Evolutionary conservation across 2,888 invertebrate genomes (phyloP).

Genomic region (Adelognathus sp.): DNA sequence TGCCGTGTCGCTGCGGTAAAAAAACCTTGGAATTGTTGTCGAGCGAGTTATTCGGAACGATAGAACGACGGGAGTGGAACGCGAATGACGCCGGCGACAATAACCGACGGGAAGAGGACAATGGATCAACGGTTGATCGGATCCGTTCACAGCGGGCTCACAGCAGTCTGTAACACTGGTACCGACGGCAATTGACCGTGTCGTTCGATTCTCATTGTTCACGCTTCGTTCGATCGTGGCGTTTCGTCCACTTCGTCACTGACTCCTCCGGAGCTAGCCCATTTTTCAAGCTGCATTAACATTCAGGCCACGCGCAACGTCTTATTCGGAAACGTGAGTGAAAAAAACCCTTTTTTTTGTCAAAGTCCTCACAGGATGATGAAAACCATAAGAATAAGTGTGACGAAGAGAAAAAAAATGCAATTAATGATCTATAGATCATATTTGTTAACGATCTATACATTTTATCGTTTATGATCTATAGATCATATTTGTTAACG

Average conservation of each 20-base stretch:
- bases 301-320: too few species aligned
- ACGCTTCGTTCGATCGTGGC: slow-evolving; percentile 58
- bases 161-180: neutral
- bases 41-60: slow-evolving; percentile 17
- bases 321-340: neutral
- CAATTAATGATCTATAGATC: too few species aligned
- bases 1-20: neutral
- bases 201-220: slow-evolving; percentile 66
- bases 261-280: neutral
- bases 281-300: neutral
- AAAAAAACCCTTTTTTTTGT: neutral
- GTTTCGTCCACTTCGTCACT: slow-evolving; percentile 10
- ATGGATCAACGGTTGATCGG: slow-evolving; percentile 70
- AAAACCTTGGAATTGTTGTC: neutral
- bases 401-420: neutral
- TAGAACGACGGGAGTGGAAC: slow-evolving; percentile 13
- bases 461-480: neutral
- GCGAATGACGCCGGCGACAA: slow-evolving; percentile 1
- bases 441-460: too few species aligned
- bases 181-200: slow-evolving; percentile 64
- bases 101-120: slow-evolving; percentile 51
- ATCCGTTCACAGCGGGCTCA: slow-evolving; percentile 66
- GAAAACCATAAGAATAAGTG: neutral
- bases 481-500: neutral
- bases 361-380: neutral